phyloP scores from a whole-genome alignment of 2,797 vertebrate genomes.

The Monodelphis domestica region DNA sequence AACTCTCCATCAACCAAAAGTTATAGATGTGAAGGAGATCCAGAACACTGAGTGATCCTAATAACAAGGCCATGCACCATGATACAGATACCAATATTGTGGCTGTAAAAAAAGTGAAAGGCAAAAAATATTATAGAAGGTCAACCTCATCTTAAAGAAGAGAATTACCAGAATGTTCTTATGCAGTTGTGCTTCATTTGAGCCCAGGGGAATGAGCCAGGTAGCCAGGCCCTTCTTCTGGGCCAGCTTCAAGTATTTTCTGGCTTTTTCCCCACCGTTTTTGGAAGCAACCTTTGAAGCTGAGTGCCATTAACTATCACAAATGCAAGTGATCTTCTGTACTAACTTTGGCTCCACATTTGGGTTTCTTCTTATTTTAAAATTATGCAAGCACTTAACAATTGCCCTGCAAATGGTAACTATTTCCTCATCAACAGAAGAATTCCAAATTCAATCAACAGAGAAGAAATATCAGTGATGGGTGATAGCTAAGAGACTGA shows the following conservation, averaged over 20 bases:
- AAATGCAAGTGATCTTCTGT: not conserved
- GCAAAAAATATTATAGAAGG: constrained; percentile 1
- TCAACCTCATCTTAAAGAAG: not conserved
- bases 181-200: not conserved
- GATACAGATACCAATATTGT: not conserved
- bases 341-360: not conserved
- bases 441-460: not conserved
- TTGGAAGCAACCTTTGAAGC: not conserved
- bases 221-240: not conserved
- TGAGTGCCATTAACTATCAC: not conserved
- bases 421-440: not conserved
- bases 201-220: not conserved
- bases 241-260: not conserved
- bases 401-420: not conserved
- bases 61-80: not conserved
- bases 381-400: not conserved
- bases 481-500: not conserved
- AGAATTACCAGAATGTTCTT: not conserved
- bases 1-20: not conserved
- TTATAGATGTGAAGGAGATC: not conserved
- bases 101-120: not conserved
- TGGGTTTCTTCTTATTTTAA: not conserved
- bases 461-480: not conserved
- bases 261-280: not conserved
- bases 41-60: not conserved